A percentile compares a stretch with the other conserved stretches of the same genome.
phyloP scores from a whole-genome alignment of 1,140 invertebrate genomes.

The Hydropsyche tenuis region DNA sequence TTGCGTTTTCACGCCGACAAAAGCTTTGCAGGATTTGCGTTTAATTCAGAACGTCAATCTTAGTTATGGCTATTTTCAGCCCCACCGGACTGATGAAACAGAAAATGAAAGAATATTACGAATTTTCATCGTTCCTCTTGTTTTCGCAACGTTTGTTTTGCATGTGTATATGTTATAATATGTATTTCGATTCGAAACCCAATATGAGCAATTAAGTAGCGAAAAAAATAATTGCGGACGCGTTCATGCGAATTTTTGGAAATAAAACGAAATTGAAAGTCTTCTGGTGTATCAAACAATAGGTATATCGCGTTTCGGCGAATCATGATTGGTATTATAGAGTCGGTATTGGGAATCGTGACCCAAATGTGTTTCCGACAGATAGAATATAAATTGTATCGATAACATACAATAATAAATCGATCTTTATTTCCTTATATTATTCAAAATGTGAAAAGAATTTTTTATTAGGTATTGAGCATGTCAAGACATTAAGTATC shows the following conservation, averaged over 20 bases:
- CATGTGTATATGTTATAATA: too few species aligned
- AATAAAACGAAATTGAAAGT: constrained; percentile 15
- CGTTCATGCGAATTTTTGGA: background rate
- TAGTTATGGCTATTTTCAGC: background rate
- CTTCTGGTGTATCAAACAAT: constrained; percentile 14
- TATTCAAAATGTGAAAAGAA: too few species aligned
- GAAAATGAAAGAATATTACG: constrained; percentile 1
- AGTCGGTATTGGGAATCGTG: background rate
- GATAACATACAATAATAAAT: constrained; percentile 1
- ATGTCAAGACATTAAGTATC: too few species aligned
- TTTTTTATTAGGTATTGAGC: too few species aligned
- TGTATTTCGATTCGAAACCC: background rate
- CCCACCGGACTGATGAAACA: background rate
- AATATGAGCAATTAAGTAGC: background rate
- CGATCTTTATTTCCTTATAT: too few species aligned
- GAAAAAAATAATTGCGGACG: background rate
- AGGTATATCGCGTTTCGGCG: constrained; percentile 11
- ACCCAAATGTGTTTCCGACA: constrained; percentile 1
- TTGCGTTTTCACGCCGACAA: constrained; percentile 1
- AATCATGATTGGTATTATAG: constrained; percentile 1
- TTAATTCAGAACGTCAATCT: constrained; percentile 8
- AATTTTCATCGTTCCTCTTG: too few species aligned
- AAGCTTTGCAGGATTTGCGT: constrained; percentile 2
- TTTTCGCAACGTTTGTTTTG: too few species aligned
- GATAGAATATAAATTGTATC: constrained; percentile 5